Evolutionary conservation across 2,888 invertebrate species (phyloP).

Genomic region (Chorisops tibialis): DNA sequence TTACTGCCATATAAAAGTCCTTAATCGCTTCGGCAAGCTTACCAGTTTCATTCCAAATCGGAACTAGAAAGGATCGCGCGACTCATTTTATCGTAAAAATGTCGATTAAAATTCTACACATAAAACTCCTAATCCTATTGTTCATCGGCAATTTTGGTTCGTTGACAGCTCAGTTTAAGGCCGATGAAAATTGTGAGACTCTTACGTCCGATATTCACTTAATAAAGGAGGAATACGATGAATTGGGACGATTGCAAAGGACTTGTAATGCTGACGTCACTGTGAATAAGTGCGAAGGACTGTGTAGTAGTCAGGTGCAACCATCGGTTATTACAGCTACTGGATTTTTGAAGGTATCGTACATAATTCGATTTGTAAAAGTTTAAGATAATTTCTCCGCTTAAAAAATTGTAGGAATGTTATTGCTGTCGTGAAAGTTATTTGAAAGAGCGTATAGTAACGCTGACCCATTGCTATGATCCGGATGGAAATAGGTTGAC

Average conservation of each 20-base stretch:
- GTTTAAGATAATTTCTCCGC: too few relatives aligned
- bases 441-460: slow-evolving; percentile 74
- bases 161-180: slow-evolving; percentile 37
- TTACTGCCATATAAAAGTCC: slow-evolving; percentile 7
- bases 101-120: neutral
- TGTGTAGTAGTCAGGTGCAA: slow-evolving; percentile 87
- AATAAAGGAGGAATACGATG: slow-evolving; percentile 89
- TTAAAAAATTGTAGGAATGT: slow-evolving; percentile 69
- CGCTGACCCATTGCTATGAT: slow-evolving; percentile 81
- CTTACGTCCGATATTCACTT: slow-evolving; percentile 82
- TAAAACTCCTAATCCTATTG: neutral
- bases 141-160: neutral
- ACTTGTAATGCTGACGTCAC: slow-evolving; percentile 87
- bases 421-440: slow-evolving; percentile 88
- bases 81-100: neutral
- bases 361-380: neutral
- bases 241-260: slow-evolving; percentile 75
- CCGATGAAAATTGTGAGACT: slow-evolving; percentile 80
- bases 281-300: slow-evolving; percentile 91
- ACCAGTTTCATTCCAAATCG: slow-evolving; percentile 17
- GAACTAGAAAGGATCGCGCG: too few relatives aligned
- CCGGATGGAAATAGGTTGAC: slow-evolving; percentile 77
- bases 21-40: neutral
- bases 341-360: slow-evolving; percentile 71
- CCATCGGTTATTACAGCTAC: slow-evolving; percentile 85